Percentiles rank a stretch among this genome's conserved stretches.
Conservation (phyloP, 92 coral and sea anemone genomes). For the Phenganax stokvisi region DNA sequence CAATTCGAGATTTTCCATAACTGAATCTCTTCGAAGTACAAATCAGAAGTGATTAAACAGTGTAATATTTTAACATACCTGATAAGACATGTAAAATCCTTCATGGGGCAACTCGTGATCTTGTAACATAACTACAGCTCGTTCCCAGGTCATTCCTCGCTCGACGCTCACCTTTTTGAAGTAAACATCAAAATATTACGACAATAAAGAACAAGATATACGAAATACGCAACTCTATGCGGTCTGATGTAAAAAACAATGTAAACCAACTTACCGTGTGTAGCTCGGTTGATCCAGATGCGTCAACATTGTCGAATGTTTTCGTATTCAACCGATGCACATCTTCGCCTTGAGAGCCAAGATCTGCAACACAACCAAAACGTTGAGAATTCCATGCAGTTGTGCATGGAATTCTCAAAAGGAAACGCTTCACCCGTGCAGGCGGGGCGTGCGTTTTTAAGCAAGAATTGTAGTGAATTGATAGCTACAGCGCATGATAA, state of each 20-base stretch:
- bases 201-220: too few species aligned
- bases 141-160: slow-evolving; percentile 89
- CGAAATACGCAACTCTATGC: too few species aligned
- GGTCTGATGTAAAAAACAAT: neutral
- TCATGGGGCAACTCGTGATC: slow-evolving; percentile 61
- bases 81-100: slow-evolving; percentile 80
- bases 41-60: too few species aligned
- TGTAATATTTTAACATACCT: slow-evolving; percentile 43
- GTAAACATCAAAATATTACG: neutral
- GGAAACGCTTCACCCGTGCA: too few species aligned
- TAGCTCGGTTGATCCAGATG: slow-evolving; percentile 80
- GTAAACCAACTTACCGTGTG: slow-evolving; percentile 63
- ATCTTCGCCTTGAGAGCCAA: slow-evolving; percentile 94
- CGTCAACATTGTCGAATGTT: slow-evolving; percentile 64
- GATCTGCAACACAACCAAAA: slow-evolving; percentile 53
- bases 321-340: slow-evolving; percentile 67
- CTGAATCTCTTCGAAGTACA: neutral
- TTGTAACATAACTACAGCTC: slow-evolving; percentile 52
- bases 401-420: too few species aligned
- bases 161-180: slow-evolving; percentile 72
- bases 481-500: too few species aligned
- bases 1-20: too few species aligned
- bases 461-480: too few species aligned
- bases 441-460: too few species aligned
- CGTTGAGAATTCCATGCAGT: too few species aligned